Evolutionary conservation across 2,113 vertebrate species (phyloP), one percentile per base, ranked within the genome.

Genomic region (Actenoides lindsayi): DNA sequence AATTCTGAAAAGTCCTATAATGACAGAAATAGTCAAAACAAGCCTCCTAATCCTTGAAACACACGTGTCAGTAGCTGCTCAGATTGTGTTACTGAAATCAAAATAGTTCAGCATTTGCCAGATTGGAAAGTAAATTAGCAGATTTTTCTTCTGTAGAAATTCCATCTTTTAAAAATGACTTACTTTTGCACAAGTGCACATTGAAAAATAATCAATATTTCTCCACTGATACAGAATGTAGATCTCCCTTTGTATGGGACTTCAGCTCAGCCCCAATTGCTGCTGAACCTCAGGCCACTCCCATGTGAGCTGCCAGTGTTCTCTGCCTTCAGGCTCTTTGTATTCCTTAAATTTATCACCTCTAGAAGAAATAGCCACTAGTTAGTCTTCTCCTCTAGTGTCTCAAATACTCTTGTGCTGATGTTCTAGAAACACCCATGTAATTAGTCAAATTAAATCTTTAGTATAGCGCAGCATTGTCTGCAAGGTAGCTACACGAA

Each of bases 21-120:
- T 13, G 42, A 28, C 31, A 77, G 65, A 53, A 69, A 5, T 3
- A 44, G 4, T 23, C 9, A 33, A 67, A 78, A 35, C 23, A 56
- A 82, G 20, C 15, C 5, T 83, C 35, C 33, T 37, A 30, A 30
- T 37, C 27, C 33, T 39, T 60, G 41, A 89, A 78, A 87, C 15
- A 31, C 13, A 44, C 0, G 0, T 1, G 2, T 15, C 74, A 5
- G 24, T 11, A 25, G 9, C 48, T 89, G 48, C 50, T 50, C 71
- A 60, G 21, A 51, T 11, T 39, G 46, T 39, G 28, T 4, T 46
- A 60, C 24, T 87, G 44, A 77, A 81, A 83, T 19, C 2, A 68
- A 73, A 80, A 56, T 15, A 39, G 7, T 33, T 62, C 54, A 62
- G 19, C 4, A 42, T 78, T 84, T 67, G 5, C 27, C 44, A 62